These are phyloP conservation scores for Lepus townsendii DNA, from an alignment of 2,797 vertebrate genomes.

Conservation along the genomic window DNA sequence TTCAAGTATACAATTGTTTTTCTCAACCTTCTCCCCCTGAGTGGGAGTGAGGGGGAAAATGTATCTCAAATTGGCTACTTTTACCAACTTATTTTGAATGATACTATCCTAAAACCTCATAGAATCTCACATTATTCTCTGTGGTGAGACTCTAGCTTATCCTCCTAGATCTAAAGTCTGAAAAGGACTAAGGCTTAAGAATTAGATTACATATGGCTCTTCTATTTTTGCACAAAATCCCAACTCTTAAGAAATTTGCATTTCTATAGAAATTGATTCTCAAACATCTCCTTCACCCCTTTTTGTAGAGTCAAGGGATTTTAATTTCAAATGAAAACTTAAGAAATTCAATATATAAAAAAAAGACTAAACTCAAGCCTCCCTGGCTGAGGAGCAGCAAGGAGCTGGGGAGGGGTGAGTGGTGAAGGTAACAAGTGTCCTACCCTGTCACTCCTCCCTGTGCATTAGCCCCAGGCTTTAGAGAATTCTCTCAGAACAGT, in stretches of 20 bases:
- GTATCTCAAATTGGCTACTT: not conserved
- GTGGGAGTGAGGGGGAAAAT: not conserved
- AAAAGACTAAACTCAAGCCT: not conserved
- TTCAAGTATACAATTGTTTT: constrained; percentile 51
- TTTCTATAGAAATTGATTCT: constrained; percentile 30
- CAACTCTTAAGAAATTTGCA: not conserved
- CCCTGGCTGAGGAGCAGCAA: not conserved
- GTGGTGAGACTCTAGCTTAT: not conserved
- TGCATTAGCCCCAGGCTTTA: not conserved
- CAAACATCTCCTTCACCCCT: not conserved
- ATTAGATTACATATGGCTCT: constrained; percentile 43
- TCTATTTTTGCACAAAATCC: not conserved
- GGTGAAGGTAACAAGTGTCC: not conserved
- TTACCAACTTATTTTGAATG: constrained; percentile 54
- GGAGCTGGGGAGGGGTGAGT: not conserved
- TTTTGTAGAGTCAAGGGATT: constrained; percentile 29
- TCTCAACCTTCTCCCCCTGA: not conserved
- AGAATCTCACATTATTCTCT: constrained; percentile 47
- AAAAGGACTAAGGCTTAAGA: constrained; percentile 36
- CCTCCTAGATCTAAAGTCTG: not conserved
- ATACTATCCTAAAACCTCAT: constrained; percentile 46
- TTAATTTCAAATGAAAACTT: constrained; percentile 29
- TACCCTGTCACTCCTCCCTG: not conserved
- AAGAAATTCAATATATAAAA: constrained; percentile 1
- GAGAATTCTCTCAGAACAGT: constrained; percentile 40